Base-by-base conservation (phyloP, 2,797 vertebrate species). In the Aselliscus stoliczkanus region DNA sequence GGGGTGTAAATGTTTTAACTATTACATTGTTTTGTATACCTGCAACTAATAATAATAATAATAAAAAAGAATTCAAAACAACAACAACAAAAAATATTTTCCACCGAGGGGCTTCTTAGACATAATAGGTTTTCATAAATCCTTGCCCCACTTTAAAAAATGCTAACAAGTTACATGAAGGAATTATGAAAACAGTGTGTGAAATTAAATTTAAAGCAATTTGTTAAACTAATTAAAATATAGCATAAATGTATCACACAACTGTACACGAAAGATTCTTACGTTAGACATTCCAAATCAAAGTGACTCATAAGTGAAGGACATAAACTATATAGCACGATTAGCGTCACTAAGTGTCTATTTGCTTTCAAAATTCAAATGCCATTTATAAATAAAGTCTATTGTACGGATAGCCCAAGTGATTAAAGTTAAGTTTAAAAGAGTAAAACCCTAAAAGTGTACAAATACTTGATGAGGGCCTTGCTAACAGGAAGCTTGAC, bases 381-480 rank as follows among this genome's bases (percentile, higher is more conserved):
- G 34, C 27, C 11, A 94, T 88, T 96, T 85, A 60, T 58, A 92
- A 97, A 93, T 65, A 52, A 93, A 75, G 80, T 90, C 58, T 67
- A 96, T 56, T 50, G 17, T 58, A 65, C 29, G n/a, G n/a, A n/a
- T n/a, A 72, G 31, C 14, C n/a, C 34, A 93, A 95, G 50, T 80
- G 17, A 76, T 52, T 72, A n/a, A 79, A 91, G 39, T 84, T n/a
- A n/a, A n/a, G n/a, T 90, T 89, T 58, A 60, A 94, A 88, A 90
- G 39, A 69, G 3, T 20, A 72, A 92, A 95, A 81, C 80, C 94
- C 7, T 83, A 94, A 96, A 92, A 64, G 42, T 56, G 8, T n/a
- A 54, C 47, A 91, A 67, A 60, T 50, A 56, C n/a, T 90, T 75
- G 37, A 52, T 23, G 21, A 96, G 56, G 44, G 31, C 17, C 17